These are phyloP conservation scores for Brachionus sp. DNA, from an alignment of 1,140 invertebrate species.

Conservation along the genomic window DNA sequence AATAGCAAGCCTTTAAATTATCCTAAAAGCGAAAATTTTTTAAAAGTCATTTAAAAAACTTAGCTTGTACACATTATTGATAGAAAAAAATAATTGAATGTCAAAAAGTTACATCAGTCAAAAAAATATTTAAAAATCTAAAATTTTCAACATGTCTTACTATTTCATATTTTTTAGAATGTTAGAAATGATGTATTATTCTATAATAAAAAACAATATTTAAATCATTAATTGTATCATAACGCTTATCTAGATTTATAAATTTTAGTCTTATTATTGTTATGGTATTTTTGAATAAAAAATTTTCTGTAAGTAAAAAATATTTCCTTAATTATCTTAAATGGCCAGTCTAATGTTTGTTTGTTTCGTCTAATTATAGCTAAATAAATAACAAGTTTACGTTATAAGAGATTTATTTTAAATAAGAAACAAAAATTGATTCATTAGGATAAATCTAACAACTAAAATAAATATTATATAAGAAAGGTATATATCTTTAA, in stretches of 20 bases:
- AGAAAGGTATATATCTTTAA: neutral
- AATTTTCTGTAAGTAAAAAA: neutral
- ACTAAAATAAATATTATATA: too few relatives aligned
- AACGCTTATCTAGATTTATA: neutral
- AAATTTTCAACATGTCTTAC: neutral
- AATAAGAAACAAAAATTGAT: neutral
- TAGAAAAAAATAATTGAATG: neutral
- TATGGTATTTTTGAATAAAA: neutral
- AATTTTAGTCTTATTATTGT: neutral
- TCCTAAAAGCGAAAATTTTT: neutral
- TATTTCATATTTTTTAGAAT: neutral
- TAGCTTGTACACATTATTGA: neutral
- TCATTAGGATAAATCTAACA: neutral
- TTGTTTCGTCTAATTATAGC: neutral
- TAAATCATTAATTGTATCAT: neutral
- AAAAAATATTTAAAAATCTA: too few relatives aligned
- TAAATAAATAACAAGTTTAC: conserved; percentile 26
- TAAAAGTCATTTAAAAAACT: neutral
- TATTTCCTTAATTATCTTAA: neutral
- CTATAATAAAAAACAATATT: too few relatives aligned
- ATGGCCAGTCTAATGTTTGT: conserved; percentile 11
- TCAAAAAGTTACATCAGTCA: neutral
- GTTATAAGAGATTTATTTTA: neutral
- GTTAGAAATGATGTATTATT: too few relatives aligned
- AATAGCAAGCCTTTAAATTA: neutral